A percentile compares a stretch with the other conserved stretches of the same genome.
Conservation (phyloP, 2,797 vertebrate genomes). For the Lepidocolaptes lacrymiger region DNA sequence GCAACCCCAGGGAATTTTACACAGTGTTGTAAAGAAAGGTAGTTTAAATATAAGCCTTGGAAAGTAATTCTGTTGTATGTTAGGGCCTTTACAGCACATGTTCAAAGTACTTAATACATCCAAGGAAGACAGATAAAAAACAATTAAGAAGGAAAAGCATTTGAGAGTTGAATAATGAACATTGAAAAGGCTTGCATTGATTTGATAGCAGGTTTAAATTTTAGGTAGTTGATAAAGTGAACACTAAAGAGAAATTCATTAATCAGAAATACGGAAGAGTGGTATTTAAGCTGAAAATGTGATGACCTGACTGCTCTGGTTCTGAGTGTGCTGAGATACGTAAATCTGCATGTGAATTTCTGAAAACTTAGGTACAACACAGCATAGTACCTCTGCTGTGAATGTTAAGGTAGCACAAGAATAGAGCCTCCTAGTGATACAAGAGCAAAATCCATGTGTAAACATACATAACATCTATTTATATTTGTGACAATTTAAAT, state of each 20-base stretch:
- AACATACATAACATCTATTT: background rate
- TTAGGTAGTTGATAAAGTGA: background rate
- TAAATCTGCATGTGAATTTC: background rate
- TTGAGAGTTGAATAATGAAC: background rate
- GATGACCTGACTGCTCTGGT: background rate
- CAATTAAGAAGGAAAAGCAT: background rate
- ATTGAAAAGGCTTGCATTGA: background rate
- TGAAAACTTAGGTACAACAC: background rate
- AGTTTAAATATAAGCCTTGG: background rate
- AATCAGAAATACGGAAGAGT: background rate
- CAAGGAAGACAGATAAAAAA: background rate
- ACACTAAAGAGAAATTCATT: background rate
- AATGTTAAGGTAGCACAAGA: background rate
- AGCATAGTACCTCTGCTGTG: background rate
- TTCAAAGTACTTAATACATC: background rate
- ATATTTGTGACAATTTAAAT: background rate
- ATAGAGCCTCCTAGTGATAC: background rate
- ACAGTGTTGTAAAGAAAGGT: background rate
- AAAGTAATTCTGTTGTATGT: background rate
- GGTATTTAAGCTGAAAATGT: background rate
- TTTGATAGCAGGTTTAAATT: background rate
- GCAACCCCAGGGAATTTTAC: background rate
- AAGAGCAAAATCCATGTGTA: fast-evolving
- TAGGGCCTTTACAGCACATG: background rate
- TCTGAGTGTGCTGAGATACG: background rate